A percentile compares a stretch with the other conserved stretches of the same genome.
phyloP scores from a whole-genome alignment of 64 coral and sea anemone species.

The Acropora tenuis region DNA sequence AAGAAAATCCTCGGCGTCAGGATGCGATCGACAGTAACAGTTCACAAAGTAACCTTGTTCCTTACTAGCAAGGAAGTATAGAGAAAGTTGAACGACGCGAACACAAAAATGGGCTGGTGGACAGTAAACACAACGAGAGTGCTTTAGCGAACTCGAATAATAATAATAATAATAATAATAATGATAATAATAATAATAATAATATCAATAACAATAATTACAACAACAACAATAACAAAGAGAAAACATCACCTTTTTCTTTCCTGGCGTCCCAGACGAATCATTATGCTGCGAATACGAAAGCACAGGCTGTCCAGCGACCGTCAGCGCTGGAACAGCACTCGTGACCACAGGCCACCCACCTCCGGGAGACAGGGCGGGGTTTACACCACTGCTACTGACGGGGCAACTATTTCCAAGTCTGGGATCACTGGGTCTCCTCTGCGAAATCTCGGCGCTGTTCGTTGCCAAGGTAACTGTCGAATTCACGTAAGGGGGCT shows the following conservation, averaged over 20 bases:
- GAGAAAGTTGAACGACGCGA: too few species aligned
- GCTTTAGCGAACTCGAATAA: too few species aligned
- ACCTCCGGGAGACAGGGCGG: constrained; percentile 27
- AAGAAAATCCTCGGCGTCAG: too few species aligned
- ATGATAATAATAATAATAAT: too few species aligned
- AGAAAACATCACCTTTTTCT: constrained; percentile 80
- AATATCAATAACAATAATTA: too few species aligned
- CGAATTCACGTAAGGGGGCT: neutral
- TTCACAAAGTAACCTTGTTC: too few species aligned
- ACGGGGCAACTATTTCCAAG: constrained; percentile 66
- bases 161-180: too few species aligned
- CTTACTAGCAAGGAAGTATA: too few species aligned
- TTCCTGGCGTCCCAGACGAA: constrained; percentile 72
- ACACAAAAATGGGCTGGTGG: too few species aligned
- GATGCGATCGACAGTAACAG: too few species aligned
- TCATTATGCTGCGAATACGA: constrained; percentile 40
- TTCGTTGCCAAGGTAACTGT: neutral
- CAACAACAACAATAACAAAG: neutral
- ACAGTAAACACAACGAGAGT: too few species aligned
- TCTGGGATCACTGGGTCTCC: constrained; percentile 85
- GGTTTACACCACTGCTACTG: constrained; percentile 26
- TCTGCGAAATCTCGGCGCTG: constrained; percentile 13
- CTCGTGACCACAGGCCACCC: neutral
- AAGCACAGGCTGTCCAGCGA: constrained; percentile 1
- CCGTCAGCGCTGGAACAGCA: neutral